These are phyloP conservation scores for Incurvaria masculella DNA, from an alignment of 2,888 invertebrate species.

Conservation along the genomic window DNA sequence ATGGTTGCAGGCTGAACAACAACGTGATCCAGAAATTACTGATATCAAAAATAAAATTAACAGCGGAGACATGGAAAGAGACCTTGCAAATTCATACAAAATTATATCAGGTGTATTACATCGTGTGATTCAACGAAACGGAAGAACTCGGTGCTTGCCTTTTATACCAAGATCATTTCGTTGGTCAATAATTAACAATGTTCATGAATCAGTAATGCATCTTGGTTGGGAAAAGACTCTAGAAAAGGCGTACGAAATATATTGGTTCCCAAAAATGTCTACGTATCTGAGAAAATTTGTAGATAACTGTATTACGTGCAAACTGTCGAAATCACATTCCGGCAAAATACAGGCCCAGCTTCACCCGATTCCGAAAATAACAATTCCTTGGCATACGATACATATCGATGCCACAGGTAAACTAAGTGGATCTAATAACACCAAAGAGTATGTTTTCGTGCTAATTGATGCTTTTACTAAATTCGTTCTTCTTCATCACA, in stretches of 20 bases:
- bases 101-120: background rate
- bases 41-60: background rate
- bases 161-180: constrained; percentile 18
- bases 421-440: no score
- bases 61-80: background rate
- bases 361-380: constrained; percentile 23
- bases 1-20: constrained; percentile 4
- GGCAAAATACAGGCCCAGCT: constrained; percentile 21
- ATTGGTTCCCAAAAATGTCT: constrained; percentile 23
- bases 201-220: constrained; percentile 19
- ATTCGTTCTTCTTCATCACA: no score
- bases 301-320: constrained; percentile 23
- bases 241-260: constrained; percentile 19
- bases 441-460: no score
- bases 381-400: constrained; percentile 21
- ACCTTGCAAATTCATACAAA: constrained; percentile 4
- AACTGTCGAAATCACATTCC: no score
- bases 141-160: constrained; percentile 14
- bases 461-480: no score
- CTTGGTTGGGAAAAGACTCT: constrained; percentile 19
- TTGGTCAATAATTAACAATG: constrained; percentile 21
- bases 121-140: constrained; percentile 15
- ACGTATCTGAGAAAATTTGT: constrained; percentile 23
- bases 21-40: background rate
- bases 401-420: constrained; percentile 21